Percentiles rank a stretch among this genome's conserved stretches.
phyloP scores from a whole-genome alignment of 2,113 vertebrate species.

The Crocuta crocuta region DNA sequence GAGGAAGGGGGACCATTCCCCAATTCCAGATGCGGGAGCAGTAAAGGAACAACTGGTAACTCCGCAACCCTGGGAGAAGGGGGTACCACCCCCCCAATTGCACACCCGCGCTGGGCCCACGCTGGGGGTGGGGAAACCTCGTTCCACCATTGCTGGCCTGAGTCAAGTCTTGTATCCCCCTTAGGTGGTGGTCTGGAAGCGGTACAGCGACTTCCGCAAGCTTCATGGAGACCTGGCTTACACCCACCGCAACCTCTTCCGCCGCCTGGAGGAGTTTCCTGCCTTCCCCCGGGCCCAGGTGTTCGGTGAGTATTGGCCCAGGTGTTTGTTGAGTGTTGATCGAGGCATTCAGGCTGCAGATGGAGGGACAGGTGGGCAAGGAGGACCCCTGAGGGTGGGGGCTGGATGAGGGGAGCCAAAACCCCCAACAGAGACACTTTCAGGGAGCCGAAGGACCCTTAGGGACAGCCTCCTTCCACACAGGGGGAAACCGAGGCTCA shows the following conservation, averaged over 20 bases:
- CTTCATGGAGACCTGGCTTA: conserved; percentile 93
- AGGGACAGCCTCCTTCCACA: not conserved
- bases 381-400: not conserved
- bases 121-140: not conserved
- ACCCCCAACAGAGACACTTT: not conserved
- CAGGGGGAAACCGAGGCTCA: not conserved
- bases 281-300: conserved; percentile 92
- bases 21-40: not conserved
- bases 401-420: not conserved
- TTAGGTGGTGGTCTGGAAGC: conserved; percentile 91
- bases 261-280: conserved; percentile 93
- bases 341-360: not conserved
- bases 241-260: conserved; percentile 94
- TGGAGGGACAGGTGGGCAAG: not conserved
- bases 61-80: too few relatives aligned
- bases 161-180: rapidly evolving
- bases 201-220: conserved; percentile 94
- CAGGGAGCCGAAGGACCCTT: not conserved
- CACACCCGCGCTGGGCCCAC: not conserved
- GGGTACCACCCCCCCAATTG: not conserved
- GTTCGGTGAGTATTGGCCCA: conserved; percentile 91
- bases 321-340: conserved; percentile 89
- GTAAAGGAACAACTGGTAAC: not conserved
- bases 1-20: not conserved
- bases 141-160: rapidly evolving